These are phyloP conservation scores for Stercorarius parasiticus DNA, from an alignment of 2,113 vertebrate genomes.

Conservation along the genomic window DNA sequence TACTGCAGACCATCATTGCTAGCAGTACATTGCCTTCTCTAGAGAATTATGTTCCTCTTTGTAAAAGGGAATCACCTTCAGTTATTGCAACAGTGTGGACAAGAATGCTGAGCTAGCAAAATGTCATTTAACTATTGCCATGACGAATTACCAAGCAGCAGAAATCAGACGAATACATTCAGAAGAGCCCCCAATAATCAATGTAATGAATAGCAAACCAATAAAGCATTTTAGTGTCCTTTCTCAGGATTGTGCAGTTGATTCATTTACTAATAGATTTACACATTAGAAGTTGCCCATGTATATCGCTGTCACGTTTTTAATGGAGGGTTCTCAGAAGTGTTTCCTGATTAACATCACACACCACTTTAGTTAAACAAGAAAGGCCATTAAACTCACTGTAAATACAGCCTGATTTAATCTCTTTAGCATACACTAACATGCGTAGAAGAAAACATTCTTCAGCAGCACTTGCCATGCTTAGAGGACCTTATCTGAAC, in stretches of 20 bases:
- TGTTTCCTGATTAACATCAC: not conserved
- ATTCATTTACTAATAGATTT: constrained; percentile 32
- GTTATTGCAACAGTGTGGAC: not conserved
- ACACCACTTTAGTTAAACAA: not conserved
- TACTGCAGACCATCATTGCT: constrained; percentile 28
- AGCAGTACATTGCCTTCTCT: not conserved
- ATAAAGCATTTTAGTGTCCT: not conserved
- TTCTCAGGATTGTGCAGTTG: not conserved
- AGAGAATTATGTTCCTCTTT: not conserved
- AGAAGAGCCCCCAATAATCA: not conserved
- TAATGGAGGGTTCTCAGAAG: constrained; percentile 1
- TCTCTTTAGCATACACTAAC: not conserved
- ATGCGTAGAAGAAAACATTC: not conserved
- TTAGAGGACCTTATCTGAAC: not conserved
- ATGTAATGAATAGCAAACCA: not conserved
- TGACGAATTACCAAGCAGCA: not conserved
- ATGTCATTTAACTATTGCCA: not conserved
- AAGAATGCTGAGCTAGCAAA: constrained; percentile 32
- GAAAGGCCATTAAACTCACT: not conserved
- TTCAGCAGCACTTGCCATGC: not conserved
- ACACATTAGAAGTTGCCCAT: not conserved
- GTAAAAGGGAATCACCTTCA: constrained; percentile 31
- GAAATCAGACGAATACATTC: not conserved
- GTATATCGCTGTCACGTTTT: not conserved
- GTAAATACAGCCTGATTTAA: not conserved